Percentiles rank a stretch among this genome's conserved stretches.
These are phyloP conservation scores for Sitophilus oryzae DNA, from an alignment of 1,140 invertebrate species.

Conservation along the genomic window DNA sequence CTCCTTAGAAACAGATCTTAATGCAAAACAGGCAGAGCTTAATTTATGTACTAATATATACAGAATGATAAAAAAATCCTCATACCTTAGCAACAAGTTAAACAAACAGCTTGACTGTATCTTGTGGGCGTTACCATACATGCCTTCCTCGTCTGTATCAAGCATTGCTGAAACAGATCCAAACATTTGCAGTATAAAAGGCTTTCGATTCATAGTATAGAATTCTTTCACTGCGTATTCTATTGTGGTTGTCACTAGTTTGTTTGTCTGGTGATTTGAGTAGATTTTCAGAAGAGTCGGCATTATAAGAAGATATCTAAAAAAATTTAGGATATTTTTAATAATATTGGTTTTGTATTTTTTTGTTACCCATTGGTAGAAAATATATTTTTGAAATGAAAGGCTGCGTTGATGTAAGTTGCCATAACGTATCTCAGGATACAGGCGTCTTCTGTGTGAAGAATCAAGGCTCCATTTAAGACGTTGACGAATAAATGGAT, in stretches of 20 bases:
- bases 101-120: constrained; percentile 87
- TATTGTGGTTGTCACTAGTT: constrained; percentile 87
- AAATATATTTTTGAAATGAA: constrained; percentile 99
- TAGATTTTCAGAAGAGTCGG: constrained; percentile 95
- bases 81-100: constrained; percentile 65
- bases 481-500: constrained; percentile 98
- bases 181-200: constrained; percentile 98
- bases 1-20: too few species aligned
- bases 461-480: constrained; percentile 91
- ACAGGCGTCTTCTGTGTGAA: constrained; percentile 94
- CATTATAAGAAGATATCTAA: constrained; percentile 92
- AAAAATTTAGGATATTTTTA: constrained; percentile 14
- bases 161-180: constrained; percentile 94
- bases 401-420: constrained; percentile 94
- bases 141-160: constrained; percentile 83
- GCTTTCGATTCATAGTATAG: constrained; percentile 96
- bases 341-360: too few species aligned
- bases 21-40: too few species aligned
- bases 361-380: constrained; percentile 93
- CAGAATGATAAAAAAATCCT: too few species aligned
- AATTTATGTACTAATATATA: too few species aligned
- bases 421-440: constrained; percentile 94
- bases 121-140: constrained; percentile 87
- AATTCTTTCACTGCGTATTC: constrained; percentile 98
- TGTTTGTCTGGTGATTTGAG: constrained; percentile 96